Conservation (phyloP, 1,140 invertebrate genomes). For the Tetramorium parvispinum region DNA sequence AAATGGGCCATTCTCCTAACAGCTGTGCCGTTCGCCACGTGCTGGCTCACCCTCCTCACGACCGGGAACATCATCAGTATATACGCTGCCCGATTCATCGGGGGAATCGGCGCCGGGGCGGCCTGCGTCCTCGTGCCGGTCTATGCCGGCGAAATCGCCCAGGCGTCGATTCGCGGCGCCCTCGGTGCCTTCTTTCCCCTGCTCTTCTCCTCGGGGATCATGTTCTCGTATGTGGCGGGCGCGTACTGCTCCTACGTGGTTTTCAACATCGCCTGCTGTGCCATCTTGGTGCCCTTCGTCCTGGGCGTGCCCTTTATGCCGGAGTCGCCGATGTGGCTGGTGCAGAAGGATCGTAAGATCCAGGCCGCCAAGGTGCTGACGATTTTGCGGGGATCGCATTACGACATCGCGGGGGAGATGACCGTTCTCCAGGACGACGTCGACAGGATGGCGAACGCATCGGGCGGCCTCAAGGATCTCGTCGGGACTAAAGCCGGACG, state of each 20-base stretch:
- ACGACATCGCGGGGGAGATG: slow-evolving; percentile 52
- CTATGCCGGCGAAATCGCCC: slow-evolving; percentile 89
- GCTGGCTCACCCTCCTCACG: slow-evolving; percentile 88
- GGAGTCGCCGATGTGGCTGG: slow-evolving; percentile 74
- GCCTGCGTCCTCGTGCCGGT: slow-evolving; percentile 88
- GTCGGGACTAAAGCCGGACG: slow-evolving; percentile 81
- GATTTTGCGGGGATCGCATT: slow-evolving; percentile 84
- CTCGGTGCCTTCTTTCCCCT: slow-evolving; percentile 90
- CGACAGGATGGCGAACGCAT: slow-evolving; percentile 81
- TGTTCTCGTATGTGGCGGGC: slow-evolving; percentile 88
- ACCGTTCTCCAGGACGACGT: slow-evolving; percentile 87
- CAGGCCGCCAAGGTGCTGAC: slow-evolving; percentile 78
- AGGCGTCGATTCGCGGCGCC: slow-evolving; percentile 87
- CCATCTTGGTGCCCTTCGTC: slow-evolving; percentile 76
- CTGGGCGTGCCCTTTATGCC: slow-evolving; percentile 67
- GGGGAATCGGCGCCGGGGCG: slow-evolving; percentile 88
- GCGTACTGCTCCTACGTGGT: slow-evolving; percentile 87
- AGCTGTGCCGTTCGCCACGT: slow-evolving; percentile 87
- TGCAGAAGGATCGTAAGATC: slow-evolving; percentile 83
- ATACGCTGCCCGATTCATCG: slow-evolving; percentile 88
- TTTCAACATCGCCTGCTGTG: slow-evolving; percentile 85
- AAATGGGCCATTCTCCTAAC: slow-evolving; percentile 88
- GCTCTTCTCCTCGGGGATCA: slow-evolving; percentile 88
- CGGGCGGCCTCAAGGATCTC: slow-evolving; percentile 79
- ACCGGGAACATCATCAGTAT: slow-evolving; percentile 73